Conservation (phyloP, 2,113 vertebrate genomes). For the Plectropomus leopardus region DNA sequence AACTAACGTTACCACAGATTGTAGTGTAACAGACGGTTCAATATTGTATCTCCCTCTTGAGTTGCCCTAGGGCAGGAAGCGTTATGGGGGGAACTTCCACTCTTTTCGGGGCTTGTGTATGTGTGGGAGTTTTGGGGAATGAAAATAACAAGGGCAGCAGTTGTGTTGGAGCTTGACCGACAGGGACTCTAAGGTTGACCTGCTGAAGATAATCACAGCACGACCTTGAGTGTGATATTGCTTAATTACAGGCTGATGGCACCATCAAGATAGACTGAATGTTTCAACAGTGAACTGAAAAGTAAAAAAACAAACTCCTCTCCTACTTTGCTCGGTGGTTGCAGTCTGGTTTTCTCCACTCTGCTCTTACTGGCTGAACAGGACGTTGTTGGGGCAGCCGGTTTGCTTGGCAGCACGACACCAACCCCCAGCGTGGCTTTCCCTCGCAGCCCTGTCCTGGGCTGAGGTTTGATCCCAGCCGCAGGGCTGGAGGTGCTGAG, state of each 20-base stretch:
- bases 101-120: too few relatives aligned
- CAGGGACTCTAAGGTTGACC: too few relatives aligned
- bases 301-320: neutral
- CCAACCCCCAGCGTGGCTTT: constrained; percentile 50
- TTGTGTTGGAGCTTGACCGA: too few relatives aligned
- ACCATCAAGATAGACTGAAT: neutral
- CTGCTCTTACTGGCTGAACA: constrained; percentile 55
- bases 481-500: constrained; percentile 79
- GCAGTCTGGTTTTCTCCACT: constrained; percentile 76
- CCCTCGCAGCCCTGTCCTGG: constrained; percentile 59
- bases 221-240: too few relatives aligned
- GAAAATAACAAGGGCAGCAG: too few relatives aligned
- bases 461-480: constrained; percentile 41
- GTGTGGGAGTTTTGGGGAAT: too few relatives aligned
- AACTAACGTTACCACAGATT: too few relatives aligned
- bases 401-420: constrained; percentile 76
- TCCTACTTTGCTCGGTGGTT: constrained; percentile 70
- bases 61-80: too few relatives aligned
- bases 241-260: neutral
- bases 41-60: too few relatives aligned
- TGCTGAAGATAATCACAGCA: too few relatives aligned
- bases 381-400: constrained; percentile 36
- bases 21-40: too few relatives aligned
- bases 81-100: too few relatives aligned
- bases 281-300: neutral